Evolutionary conservation across 2,888 invertebrate species (phyloP), one percentile per base, ranked within the genome.

Genomic region (Thymelicus sylvestris): DNA sequence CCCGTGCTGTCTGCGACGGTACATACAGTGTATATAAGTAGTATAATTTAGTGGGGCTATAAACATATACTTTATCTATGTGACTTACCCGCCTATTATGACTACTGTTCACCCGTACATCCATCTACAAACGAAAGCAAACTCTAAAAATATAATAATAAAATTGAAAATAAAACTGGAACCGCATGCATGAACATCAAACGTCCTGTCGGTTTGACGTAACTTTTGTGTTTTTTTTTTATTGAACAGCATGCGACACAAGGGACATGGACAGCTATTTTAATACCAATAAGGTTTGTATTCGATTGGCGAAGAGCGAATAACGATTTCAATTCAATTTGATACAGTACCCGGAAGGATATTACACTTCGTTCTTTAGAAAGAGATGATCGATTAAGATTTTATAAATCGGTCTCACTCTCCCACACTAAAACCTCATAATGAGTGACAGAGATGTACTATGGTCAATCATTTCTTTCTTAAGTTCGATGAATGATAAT

Each of bases 111-210:
- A 91, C 91, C 90, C 94, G 92, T 82, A 88, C 93, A 93, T 94
- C 94, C 93, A 94, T 94, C 94, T 94, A 94, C 92, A 93, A 94
- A 94, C 86, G 89, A 94, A 91, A 93, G 89, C 87, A 92, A 90
- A 90, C 86, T 86, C 90, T 92, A 90, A 89, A 82, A 87, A 86
- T 85, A 82, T 83, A 85, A 81, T 82, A 82, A 73, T 80, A 77
- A 79, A 71, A 47, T 66, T 63, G 48, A 80, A 80, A 79, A 80
- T 78, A 74, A 80, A 84, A 82, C 81, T 77, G 81, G 76, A 75
- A 76, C 69, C 73, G 74, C 77, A 81, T 78, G 79, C 79, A 79
- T 50, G 41, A n/a, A n/a, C 60, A 50, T 41, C 38, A 19, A 69
- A 69, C 50, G 59, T 69, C 70, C 38, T 38, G 70, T 52, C 61